A percentile compares a stretch with the other conserved stretches of the same genome.
Evolutionary conservation across 1,140 invertebrate species (phyloP).

Genomic region (Elysia chlorotica): DNA sequence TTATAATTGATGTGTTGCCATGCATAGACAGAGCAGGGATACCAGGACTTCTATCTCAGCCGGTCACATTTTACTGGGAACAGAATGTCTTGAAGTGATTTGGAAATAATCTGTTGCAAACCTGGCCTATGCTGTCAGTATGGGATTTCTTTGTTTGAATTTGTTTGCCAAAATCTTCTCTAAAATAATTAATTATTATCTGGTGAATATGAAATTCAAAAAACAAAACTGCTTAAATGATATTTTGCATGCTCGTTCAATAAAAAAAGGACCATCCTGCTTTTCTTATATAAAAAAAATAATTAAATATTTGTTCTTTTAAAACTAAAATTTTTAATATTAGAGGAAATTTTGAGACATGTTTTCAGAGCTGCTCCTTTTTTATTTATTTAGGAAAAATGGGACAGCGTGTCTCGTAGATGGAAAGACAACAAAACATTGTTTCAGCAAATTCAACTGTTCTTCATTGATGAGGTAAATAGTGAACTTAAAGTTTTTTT

Average conservation of each 20-base stretch:
- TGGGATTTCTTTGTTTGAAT: too few relatives aligned
- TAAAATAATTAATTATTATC: too few relatives aligned
- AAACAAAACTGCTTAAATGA: neutral
- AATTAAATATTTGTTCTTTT: neutral
- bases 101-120: too few relatives aligned
- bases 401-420: slow-evolving; percentile 77
- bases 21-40: too few relatives aligned
- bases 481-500: too few relatives aligned
- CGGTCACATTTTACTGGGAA: too few relatives aligned
- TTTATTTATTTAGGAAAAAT: slow-evolving; percentile 71
- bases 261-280: neutral
- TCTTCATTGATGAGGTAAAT: slow-evolving; percentile 85
- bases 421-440: slow-evolving; percentile 72
- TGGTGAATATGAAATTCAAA: too few relatives aligned
- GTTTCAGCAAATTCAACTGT: slow-evolving; percentile 71
- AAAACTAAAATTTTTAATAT: neutral
- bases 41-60: too few relatives aligned
- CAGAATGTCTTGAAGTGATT: too few relatives aligned
- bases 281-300: neutral
- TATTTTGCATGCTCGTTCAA: neutral
- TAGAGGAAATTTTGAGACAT: neutral
- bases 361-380: neutral
- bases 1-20: too few relatives aligned
- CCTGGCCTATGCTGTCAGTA: too few relatives aligned
- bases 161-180: too few relatives aligned